A percentile compares a stretch with the other conserved stretches of the same genome.
Conservation (phyloP, 2,888 invertebrate species). For the Ophion slaviceki region DNA sequence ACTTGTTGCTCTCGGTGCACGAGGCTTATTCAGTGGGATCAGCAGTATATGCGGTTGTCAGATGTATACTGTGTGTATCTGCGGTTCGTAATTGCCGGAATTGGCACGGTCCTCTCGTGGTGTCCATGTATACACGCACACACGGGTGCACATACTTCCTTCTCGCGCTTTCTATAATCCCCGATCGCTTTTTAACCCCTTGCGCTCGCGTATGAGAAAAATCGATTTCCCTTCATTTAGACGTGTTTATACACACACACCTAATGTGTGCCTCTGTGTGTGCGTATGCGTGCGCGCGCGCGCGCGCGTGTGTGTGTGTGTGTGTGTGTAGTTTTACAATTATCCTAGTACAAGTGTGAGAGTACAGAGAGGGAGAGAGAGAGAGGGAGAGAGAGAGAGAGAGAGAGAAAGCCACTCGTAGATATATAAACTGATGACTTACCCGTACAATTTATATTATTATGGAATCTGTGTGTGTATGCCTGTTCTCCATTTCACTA, state of each 20-base stretch:
- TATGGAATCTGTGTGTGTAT: too few species aligned
- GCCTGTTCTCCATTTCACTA: too few species aligned
- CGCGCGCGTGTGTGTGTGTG: too few species aligned
- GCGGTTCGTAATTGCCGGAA: constrained; percentile 67
- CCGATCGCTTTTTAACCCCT: constrained; percentile 3
- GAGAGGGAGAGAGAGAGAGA: too few species aligned
- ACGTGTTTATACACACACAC: constrained; percentile 34
- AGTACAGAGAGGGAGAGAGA: background rate
- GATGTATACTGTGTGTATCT: constrained; percentile 52
- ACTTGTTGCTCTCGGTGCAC: constrained; percentile 52
- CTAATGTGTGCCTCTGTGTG: too few species aligned
- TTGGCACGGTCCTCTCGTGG: constrained; percentile 64
- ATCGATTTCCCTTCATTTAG: constrained; percentile 62
- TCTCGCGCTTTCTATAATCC: constrained; percentile 41
- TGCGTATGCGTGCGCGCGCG: too few species aligned
- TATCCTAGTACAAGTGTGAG: background rate
- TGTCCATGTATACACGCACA: background rate
- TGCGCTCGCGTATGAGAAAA: constrained; percentile 43
- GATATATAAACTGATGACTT: too few species aligned
- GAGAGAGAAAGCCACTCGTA: background rate
- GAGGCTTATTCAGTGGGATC: constrained; percentile 48
- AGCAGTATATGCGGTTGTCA: constrained; percentile 52
- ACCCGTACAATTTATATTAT: too few species aligned
- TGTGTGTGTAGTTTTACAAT: background rate
- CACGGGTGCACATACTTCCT: constrained; percentile 23